A percentile compares a stretch with the other conserved stretches of the same genome.
Evolutionary conservation across 2,797 vertebrate species (phyloP).

Genomic region (Hippoglossus hippoglossus): DNA sequence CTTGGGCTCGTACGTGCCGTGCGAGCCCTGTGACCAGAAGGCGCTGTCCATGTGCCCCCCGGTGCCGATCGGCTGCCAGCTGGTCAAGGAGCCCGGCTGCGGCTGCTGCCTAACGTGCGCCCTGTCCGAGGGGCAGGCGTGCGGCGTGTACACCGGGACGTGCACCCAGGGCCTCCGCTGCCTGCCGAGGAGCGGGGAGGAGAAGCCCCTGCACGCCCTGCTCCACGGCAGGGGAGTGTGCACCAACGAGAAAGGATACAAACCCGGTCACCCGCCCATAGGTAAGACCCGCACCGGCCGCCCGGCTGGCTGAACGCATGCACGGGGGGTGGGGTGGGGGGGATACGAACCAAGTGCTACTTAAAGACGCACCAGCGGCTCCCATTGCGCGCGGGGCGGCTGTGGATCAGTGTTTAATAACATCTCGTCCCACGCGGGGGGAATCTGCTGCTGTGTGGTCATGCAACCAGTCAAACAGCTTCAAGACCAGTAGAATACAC

Average conservation of each 20-base stretch:
- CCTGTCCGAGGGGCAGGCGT: slow-evolving; percentile 93
- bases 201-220: slow-evolving; percentile 96
- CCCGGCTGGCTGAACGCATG: slow-evolving; percentile 26
- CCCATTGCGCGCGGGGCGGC: too few species aligned
- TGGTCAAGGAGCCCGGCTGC: slow-evolving; percentile 98
- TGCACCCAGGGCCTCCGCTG: slow-evolving; percentile 95
- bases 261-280: slow-evolving; percentile 84
- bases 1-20: slow-evolving; percentile 94
- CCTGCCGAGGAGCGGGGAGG: slow-evolving; percentile 94
- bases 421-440: slow-evolving; percentile 12
- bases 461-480: too few species aligned
- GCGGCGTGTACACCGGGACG: slow-evolving; percentile 97
- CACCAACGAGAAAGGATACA: slow-evolving; percentile 97
- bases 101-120: slow-evolving; percentile 99
- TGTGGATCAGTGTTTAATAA: slow-evolving; percentile 10
- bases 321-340: too few species aligned
- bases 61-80: slow-evolving; percentile 93
- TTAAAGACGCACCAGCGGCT: not conserved
- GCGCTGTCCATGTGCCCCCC: slow-evolving; percentile 95
- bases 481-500: too few species aligned
- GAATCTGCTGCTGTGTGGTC: not conserved
- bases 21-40: slow-evolving; percentile 96
- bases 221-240: slow-evolving; percentile 96
- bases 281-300: slow-evolving; percentile 76
- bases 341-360: not conserved